Evolutionary conservation across 2,113 vertebrate species (phyloP), one percentile per base, ranked within the genome.

Genomic region (Numida meleagris): DNA sequence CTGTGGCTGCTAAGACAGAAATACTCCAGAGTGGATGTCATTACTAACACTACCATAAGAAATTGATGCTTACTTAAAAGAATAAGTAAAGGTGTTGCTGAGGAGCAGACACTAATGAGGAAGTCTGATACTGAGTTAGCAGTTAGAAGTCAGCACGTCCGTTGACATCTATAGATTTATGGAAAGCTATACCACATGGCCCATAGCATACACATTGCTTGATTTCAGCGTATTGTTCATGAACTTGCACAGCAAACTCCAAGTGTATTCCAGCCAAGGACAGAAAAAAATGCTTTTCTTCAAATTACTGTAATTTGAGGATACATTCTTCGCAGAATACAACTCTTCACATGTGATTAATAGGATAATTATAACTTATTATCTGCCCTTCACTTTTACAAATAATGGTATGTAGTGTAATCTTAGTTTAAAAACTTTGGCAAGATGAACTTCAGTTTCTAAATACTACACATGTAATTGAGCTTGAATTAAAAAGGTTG

Each of bases 401-500:
- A 97, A 95, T 94, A 95, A 84, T 67, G 87, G 71, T 94, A 95
- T 78, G 34, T 82, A 84, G 61, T 65, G 36, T 88, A 95, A 90
- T 33, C 68, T 61, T 79, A 83, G 79, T 85, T 96, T 92, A 59
- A 96, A 95, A 97, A 88, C 80, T 80, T 34, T 96, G 95, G 90
- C 95, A 94, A 90, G 88, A 93, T 77, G 71, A 86, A 83, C 87
- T 93, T 93, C 89, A 87, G 84, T 95, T 96, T 97, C 95, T 96
- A 96, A 96, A 94, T 78, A 78, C 83, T 90, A 82, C 92, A 84
- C 79, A 89, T 95, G 82, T 95, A 98, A 97, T 97, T 98, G 97
- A 98, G 98, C 96, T 98, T 95, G 96, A 98, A 98, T 98, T 98
- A 98, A 86, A 89, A 97, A 97, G 97, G 97, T 97, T 98, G 97